These are phyloP conservation scores for Cheirogaleus medius DNA, from an alignment of 2,113 vertebrate species.

Conservation along the genomic window DNA sequence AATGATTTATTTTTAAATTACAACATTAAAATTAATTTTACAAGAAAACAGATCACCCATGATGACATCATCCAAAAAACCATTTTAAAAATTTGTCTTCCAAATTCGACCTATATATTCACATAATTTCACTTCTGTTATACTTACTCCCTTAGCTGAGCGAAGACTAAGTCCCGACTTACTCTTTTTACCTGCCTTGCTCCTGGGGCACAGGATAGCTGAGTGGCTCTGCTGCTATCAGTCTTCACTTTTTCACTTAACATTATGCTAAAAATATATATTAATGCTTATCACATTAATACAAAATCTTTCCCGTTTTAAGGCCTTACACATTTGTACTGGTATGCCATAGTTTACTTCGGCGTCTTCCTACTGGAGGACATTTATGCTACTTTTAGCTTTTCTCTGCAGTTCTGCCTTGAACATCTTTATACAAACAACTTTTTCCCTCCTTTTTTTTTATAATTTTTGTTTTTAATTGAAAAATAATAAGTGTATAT, in stretches of 20 bases:
- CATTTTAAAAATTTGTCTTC: neutral
- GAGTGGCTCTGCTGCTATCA: neutral
- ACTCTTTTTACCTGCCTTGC: neutral
- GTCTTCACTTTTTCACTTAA: neutral
- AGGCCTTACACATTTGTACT: neutral
- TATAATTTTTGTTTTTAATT: neutral
- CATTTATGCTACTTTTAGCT: neutral
- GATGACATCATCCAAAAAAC: neutral
- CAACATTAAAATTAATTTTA: conserved; percentile 50
- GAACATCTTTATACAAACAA: conserved; percentile 8
- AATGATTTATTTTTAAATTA: conserved; percentile 37
- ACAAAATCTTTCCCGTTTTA: neutral
- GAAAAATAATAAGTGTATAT: neutral
- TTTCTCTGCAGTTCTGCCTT: neutral
- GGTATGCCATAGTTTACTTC: neutral
- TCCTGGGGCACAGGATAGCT: neutral
- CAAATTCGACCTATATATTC: neutral
- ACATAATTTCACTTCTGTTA: conserved; percentile 7
- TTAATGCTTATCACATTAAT: neutral
- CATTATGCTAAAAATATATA: neutral
- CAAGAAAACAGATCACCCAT: neutral
- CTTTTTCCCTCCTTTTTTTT: neutral
- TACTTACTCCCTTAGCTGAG: neutral
- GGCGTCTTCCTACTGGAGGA: neutral
- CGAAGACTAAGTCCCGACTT: neutral